These are phyloP conservation scores for Hippocampus barbouri DNA, from an alignment of 2,113 vertebrate species.

Conservation along the genomic window DNA sequence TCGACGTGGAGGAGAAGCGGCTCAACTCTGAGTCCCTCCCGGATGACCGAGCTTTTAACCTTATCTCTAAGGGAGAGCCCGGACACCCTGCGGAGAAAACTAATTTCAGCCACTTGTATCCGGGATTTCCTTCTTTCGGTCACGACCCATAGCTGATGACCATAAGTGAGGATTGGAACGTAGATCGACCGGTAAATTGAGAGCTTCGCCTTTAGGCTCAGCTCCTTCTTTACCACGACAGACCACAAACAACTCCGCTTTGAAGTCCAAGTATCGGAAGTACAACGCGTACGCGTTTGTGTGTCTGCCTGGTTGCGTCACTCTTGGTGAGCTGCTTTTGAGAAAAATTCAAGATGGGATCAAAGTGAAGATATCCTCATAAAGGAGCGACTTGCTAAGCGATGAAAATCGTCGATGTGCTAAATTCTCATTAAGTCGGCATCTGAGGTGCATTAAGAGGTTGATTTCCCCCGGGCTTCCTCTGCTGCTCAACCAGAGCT, in stretches of 20 bases:
- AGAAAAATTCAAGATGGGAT: constrained; percentile 48
- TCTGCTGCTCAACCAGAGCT: constrained; percentile 52
- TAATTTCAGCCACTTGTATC: too few species aligned
- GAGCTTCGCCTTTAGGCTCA: too few species aligned
- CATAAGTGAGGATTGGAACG: too few species aligned
- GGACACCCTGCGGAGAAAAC: too few species aligned
- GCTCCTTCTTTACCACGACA: too few species aligned
- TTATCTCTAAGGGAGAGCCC: too few species aligned
- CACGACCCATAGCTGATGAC: too few species aligned
- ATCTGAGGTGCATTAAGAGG: constrained; percentile 75
- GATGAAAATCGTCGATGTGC: constrained; percentile 66
- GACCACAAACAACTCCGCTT: constrained; percentile 5
- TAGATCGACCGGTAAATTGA: too few species aligned
- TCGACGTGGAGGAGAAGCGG: too few species aligned
- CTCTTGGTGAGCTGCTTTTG: constrained; percentile 18
- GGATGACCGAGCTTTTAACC: too few species aligned
- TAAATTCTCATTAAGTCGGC: constrained; percentile 76
- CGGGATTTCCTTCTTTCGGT: too few species aligned
- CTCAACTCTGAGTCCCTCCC: too few species aligned
- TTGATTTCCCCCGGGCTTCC: constrained; percentile 67
- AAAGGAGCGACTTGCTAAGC: constrained; percentile 56
- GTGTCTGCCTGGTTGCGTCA: constrained; percentile 4
- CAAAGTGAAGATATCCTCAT: constrained; percentile 60
- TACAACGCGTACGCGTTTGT: not conserved
- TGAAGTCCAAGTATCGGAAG: not conserved